Percentiles rank a stretch among this genome's conserved stretches.
These are phyloP conservation scores for Chaetodon trifascialis DNA, from an alignment of 2,113 vertebrate genomes.

Conservation along the genomic window DNA sequence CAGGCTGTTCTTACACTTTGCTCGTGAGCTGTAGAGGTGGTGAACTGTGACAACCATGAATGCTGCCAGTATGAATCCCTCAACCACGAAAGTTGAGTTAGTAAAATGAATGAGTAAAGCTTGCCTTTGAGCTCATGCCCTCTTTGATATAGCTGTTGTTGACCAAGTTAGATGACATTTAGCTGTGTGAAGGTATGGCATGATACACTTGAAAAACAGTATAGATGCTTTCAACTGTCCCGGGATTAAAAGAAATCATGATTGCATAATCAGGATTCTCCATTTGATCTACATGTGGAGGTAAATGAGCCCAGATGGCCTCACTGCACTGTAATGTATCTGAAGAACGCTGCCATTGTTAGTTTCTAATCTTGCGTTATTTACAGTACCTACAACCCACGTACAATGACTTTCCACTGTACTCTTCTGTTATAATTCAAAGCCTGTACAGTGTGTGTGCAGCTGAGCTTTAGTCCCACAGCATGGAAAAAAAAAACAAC, in stretches of 20 bases:
- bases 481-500: neutral
- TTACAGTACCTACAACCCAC: slow-evolving; percentile 42
- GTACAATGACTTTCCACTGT: slow-evolving; percentile 1
- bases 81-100: neutral
- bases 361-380: slow-evolving; percentile 47
- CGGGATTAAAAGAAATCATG: slow-evolving; percentile 27
- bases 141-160: neutral
- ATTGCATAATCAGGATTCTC: slow-evolving; percentile 39
- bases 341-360: slow-evolving; percentile 4
- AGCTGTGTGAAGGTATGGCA: neutral
- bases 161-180: neutral
- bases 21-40: neutral
- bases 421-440: slow-evolving; percentile 12
- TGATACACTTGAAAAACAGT: neutral
- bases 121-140: neutral
- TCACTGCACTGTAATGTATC: slow-evolving; percentile 10
- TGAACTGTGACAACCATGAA: neutral
- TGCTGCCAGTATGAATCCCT: neutral
- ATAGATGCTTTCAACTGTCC: neutral
- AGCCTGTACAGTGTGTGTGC: slow-evolving; percentile 3
- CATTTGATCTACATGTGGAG: slow-evolving; percentile 15
- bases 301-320: slow-evolving; percentile 33
- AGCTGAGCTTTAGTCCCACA: slow-evolving; percentile 3
- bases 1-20: neutral
- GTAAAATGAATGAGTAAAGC: neutral